Percentiles rank a stretch among this genome's conserved stretches.
Evolutionary conservation across 2,113 vertebrate genomes (phyloP).

Genomic region (Okapia johnstoni): DNA sequence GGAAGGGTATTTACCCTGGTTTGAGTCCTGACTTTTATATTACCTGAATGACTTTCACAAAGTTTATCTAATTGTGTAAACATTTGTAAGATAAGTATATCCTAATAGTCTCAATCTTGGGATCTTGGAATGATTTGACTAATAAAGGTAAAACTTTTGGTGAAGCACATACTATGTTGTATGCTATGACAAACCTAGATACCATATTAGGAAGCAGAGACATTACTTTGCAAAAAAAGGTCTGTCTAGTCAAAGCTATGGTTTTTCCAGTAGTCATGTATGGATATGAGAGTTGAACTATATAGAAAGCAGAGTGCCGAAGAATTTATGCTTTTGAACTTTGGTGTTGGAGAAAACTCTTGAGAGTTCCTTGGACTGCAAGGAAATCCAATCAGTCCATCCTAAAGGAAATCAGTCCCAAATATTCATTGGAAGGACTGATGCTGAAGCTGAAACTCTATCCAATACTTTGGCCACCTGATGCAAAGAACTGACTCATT

Average conservation of each 20-base stretch:
- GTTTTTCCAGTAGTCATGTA: not conserved
- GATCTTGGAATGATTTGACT: not conserved
- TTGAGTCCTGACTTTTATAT: not conserved
- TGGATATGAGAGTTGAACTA: not conserved
- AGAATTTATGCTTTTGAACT: not conserved
- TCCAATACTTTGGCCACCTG: not conserved
- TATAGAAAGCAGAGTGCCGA: not conserved
- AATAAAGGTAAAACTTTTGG: not conserved
- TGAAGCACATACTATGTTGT: not conserved
- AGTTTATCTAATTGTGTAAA: not conserved
- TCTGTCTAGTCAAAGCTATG: not conserved
- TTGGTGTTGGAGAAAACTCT: not conserved
- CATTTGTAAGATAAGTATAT: not conserved
- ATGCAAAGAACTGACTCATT: not conserved
- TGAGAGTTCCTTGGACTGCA: not conserved
- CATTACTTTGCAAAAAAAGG: not conserved
- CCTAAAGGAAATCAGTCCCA: not conserved
- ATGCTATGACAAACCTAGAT: not conserved
- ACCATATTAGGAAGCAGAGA: not conserved
- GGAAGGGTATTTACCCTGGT: not conserved
- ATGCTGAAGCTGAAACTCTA: not conserved
- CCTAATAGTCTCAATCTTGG: not conserved
- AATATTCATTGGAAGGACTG: not conserved
- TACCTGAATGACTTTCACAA: no score
- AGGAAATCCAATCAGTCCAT: not conserved